Evolutionary conservation across 2,113 vertebrate species (phyloP), one percentile per base, ranked within the genome.

Genomic region (Oceanites oceanicus): DNA sequence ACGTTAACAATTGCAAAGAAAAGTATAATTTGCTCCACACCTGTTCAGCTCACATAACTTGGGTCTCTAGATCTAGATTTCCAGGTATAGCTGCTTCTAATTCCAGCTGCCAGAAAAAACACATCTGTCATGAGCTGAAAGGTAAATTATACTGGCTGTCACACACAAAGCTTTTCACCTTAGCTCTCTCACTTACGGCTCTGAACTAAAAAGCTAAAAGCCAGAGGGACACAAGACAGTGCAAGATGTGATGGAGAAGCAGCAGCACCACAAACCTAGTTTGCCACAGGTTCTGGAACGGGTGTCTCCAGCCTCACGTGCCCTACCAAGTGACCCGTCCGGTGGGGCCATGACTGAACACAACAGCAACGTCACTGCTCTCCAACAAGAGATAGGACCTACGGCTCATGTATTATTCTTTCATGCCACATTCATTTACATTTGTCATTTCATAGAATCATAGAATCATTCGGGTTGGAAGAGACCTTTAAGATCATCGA

Each of bases 271-370:
- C 19, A 82, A 62, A 36, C 8, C 12, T 25, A 17, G 15, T 25
- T 42, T 63, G 7, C 3, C 52, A 40, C 0, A 13, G 44, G 36
- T 34, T 83, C 18, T 74, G 19, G 25, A 93, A 49, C 3, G 3
- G 3, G 1, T 3, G 14, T 38, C 42, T 4, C 1, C 16, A 77
- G 68, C 67, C 17, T 52, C 58, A 45, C 15, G 8, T 5, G 6
- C n/a, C 17, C 45, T 29, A 47, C 6, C 22, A 42, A 66, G 36
- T 18, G 34, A 66, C 25, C 8, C 4, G 2, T 11, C 29, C 5
- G 4, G 42, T 53, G 10, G 40, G 4, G 59, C n/a, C 23, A 58
- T 12, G 15, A 62, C 26, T 50, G 10, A 79, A 72, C 0, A 0
- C 4, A 68, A 47, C 6, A 76, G n/a, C 44, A 82, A 53, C 13